Conservation (phyloP, 2,797 vertebrate species). For the Rhyacichthys aspro region DNA sequence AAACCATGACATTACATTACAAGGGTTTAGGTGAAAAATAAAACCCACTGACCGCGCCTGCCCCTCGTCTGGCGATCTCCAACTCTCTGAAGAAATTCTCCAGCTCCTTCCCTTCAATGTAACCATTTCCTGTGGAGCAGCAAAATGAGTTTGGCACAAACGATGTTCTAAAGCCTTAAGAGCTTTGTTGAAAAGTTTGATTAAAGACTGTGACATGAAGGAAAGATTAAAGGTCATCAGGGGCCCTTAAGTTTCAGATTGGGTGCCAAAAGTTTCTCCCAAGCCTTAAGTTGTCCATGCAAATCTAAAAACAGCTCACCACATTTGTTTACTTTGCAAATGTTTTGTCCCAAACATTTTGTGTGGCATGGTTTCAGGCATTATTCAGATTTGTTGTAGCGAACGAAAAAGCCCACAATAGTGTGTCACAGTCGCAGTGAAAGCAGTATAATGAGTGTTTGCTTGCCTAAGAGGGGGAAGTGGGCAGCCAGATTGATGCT, state of each 20-base stretch:
- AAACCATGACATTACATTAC: not conserved
- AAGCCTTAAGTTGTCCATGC: constrained; percentile 17
- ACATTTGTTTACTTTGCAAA: not conserved
- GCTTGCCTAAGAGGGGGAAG: constrained; percentile 59
- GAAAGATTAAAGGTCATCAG: constrained; percentile 41
- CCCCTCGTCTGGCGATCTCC: constrained; percentile 86
- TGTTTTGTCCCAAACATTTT: constrained; percentile 25
- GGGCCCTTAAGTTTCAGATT: constrained; percentile 32
- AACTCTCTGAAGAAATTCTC: constrained; percentile 94
- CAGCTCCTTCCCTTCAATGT: constrained; percentile 94
- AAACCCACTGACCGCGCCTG: constrained; percentile 84
- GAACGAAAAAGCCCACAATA: constrained; percentile 21
- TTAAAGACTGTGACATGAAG: constrained; percentile 34
- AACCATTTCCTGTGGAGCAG: constrained; percentile 88
- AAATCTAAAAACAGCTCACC: constrained; percentile 3
- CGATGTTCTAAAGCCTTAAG: constrained; percentile 23
- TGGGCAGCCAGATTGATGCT: constrained; percentile 57
- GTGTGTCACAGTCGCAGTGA: constrained; percentile 36
- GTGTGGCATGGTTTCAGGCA: constrained; percentile 7
- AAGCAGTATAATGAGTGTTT: constrained; percentile 56
- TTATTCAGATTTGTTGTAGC: constrained; percentile 28
- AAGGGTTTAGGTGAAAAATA: too few species aligned
- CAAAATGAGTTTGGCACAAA: constrained; percentile 54
- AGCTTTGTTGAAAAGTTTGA: constrained; percentile 52
- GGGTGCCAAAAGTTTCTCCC: constrained; percentile 16